Base-by-base conservation (phyloP, 2,888 invertebrate genomes). In the Apamea monoglypha region DNA sequence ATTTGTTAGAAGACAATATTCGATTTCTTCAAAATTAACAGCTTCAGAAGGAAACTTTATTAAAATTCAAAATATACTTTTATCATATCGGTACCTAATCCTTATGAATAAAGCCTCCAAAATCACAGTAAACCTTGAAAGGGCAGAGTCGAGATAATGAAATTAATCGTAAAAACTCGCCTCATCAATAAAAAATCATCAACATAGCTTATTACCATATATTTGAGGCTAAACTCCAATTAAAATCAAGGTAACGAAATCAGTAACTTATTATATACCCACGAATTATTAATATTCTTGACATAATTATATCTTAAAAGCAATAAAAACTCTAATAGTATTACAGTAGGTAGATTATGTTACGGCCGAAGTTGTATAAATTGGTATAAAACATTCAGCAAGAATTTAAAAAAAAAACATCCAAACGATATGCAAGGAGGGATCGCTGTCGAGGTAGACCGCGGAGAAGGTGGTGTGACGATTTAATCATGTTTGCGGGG, bases 101-200 rank as follows among this genome's bases (percentile, higher is more conserved):
- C 3, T 36, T 18, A 18, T 14, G 12, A 12, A 29, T 10, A 18
- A 63, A 76, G 16, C 16, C 53, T 44, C 18, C 18, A 73, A 56
- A 69, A 50, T 18, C 25, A 64, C n/a, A 66, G 10, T 67, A 10
- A 74, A 40, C 71, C 63, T 81, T 71, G 63, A 53, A 5, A 56
- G 71, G 47, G 16, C 44, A 25, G 12, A 59, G 36, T 84, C 44
- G 61, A 66, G 59, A 71, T 84, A 14, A 68, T 25, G 18, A 68
- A 64, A 72, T 74, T 47, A 78, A 71, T 80, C 69, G 32, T 76
- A 76, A 76, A 74, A 69, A 29, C 47, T 47, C 16, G n/a, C 29
- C 5, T 50, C 56, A 40, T 56, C 74, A 76, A 83, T 86, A 76
- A 86, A 85, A 77, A 63, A 79, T 81, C 81, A 76, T 76, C 87